Evolutionary conservation across 2,888 invertebrate genomes (phyloP), one percentile per base, ranked within the genome.

Genomic region (Gandaritis pyraliata): DNA sequence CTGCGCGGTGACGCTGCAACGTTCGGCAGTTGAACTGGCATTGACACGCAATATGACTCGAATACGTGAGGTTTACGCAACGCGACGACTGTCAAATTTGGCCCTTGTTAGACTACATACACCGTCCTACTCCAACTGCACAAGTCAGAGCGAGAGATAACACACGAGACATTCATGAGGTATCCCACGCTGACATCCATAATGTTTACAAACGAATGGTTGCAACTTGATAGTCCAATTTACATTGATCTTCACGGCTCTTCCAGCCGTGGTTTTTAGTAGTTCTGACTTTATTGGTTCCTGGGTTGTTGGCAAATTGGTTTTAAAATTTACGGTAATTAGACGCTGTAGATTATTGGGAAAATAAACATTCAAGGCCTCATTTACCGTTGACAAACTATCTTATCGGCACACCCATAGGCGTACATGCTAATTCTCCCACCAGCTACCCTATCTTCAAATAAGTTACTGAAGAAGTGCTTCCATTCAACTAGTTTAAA

Each of bases 121-220:
- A 23, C 61, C 56, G 13, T 61, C 65, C 51, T 48, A 1, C 60
- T 69, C 67, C 58, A 52, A 53, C 55, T 8, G n/a, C 45, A 50
- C 4, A 12, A 7, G 38, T 13, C 18, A 36, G 59, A 69, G 36
- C 49, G 63, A 61, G 67, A 67, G 13, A n/a, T 11, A 41, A 57
- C 58, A 63, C 55, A 38, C 47, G 38, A 16, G 46, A 11, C 6
- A 23, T 23, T 23, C 38, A 8, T 43, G 71, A 73, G 75, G 75
- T 81, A 83, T 81, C 85, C 79, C 81, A 82, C 84, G 79, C 75
- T 68, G 72, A 67, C 73, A 72, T 74, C 75, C 72, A 73, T 46
- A 65, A 65, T 86, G 82, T 87, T 85, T 87, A 85, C 84, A 79
- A 82, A 82, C 78, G 68, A 58, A 53, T 55, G 71, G 68, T 72